phyloP scores from a whole-genome alignment of 2,113 vertebrate genomes.

The Rissa tridactyla region DNA sequence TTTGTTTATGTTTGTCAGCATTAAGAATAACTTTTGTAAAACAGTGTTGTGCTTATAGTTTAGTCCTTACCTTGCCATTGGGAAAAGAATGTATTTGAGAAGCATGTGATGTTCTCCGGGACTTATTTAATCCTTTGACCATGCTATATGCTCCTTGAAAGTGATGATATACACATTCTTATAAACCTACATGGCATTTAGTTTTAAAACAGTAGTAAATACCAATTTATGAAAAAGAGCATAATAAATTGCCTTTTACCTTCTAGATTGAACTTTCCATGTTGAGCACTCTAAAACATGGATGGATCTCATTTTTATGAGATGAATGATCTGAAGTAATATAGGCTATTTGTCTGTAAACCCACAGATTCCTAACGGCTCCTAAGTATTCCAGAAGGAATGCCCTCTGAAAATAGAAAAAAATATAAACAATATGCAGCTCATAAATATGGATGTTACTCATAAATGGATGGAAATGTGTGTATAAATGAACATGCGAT shows the following conservation, averaged over 20 bases:
- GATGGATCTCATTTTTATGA: not conserved
- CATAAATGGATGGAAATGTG: not conserved
- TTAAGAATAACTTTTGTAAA: not conserved
- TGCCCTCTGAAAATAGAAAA: not conserved
- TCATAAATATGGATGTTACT: not conserved
- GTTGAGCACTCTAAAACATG: not conserved
- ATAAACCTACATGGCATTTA: not conserved
- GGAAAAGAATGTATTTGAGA: not conserved
- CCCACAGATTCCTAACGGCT: not conserved
- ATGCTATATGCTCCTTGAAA: not conserved
- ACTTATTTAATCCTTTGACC: not conserved
- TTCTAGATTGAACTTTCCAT: not conserved
- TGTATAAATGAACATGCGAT: not conserved
- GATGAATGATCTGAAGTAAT: not conserved
- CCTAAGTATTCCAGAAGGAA: not conserved
- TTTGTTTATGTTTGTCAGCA: not conserved
- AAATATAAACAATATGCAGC: fast-evolving
- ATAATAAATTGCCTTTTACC: not conserved
- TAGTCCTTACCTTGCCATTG: not conserved
- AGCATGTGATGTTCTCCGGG: not conserved
- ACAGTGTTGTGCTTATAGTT: not conserved
- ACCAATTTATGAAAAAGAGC: not conserved
- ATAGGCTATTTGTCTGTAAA: not conserved
- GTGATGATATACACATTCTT: not conserved
- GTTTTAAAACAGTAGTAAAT: not conserved